Evolutionary conservation across 1,140 invertebrate genomes (phyloP), one percentile per base, ranked within the genome.

Genomic region (Drepana arcuata): DNA sequence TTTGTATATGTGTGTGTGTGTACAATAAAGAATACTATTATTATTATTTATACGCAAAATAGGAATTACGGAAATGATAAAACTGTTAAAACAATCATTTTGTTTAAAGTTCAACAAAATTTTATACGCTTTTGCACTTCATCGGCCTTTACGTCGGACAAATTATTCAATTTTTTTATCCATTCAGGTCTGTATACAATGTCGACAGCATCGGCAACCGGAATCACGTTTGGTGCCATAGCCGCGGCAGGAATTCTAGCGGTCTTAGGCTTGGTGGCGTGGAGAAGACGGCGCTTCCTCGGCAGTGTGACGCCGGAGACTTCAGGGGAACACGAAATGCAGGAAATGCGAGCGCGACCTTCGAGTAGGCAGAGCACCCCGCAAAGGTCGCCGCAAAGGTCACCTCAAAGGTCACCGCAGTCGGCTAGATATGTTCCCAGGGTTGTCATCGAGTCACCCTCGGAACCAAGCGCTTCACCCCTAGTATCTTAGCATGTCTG

Each of bases 181-280:
- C n/a, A n/a, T 45, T 21, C 49, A 79, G 74, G 70, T 16, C 31
- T 68, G 16, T 65, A 74, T 34, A 50, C 58, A 28, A 67, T 78
- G 60, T 73, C 77, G 4, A 66, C 57, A 44, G 71, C 65, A 16
- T 65, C 73, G 9, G 53, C 57, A 3, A 67, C 64, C 0, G 68
- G 64, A 11, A 54, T 77, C n/a, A 64, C 55, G 0, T 39, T 77
- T 13, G 70, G 62, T 1, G 57, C 40, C 0, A 57, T 81, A 11
- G 42, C 50, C 1, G 57, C 69, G 2, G 39, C 45, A 0, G 40
- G 41, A 0, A 33, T 59, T 2, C 30, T 81, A 1, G 43, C 23
- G 1, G 14, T 60, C 1, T 36, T 78, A 0, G 70, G 64, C 1
- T 58, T 66, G 16, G 14, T 66, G 1, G 62, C 57, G 2, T 78